Evolutionary conservation across 53 echinoderm and acorn worm genomes (phyloP), one percentile per base, ranked within the genome.

Genomic region (Henricia sp.): DNA sequence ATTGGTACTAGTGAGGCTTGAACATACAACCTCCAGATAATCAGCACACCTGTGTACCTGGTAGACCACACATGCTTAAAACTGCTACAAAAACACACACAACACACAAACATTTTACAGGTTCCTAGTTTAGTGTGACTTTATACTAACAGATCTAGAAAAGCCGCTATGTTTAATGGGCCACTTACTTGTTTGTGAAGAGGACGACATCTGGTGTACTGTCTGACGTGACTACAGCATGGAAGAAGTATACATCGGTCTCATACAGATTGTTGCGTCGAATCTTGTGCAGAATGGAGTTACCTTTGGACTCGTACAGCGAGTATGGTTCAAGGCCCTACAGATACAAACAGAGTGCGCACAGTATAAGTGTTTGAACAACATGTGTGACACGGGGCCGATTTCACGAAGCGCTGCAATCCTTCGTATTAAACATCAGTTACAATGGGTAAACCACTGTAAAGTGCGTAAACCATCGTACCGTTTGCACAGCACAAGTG

Each of bases 241-340:
- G 92, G 44, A 93, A 92, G 80, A 86, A 95, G 70, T 99, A 99
- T 62, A 99, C 86, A 57, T 99, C 99, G 1, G 99, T 90, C 77
- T 95, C 76, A 56, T 90, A 91, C 74, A 95, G 83, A 39, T 92
- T 90, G 28, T 80, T 86, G 36, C 82, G 68, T 23, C 92, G 73
- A 35, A 99, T 92, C 82, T 92, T 99, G 64, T 95, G 94, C 37
- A 99, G 91, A 39, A 99, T 92, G 37, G 85, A 80, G 67, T 94
- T 95, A 6, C 99, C 99, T 1, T 92, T 90, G 34, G 99, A 90
- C 53, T 77, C 87, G 84, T 99, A 99, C 35, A 91, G 86, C 20
- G 99, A 99, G 32, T 99, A 95, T 4, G 94, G 91, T 40, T 90
- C 90, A 42, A 99, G 58, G 26, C 99, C 99, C 92, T 99, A 64